phyloP scores from a whole-genome alignment of 2,888 invertebrate species.

The Bedellia somnulentella region DNA sequence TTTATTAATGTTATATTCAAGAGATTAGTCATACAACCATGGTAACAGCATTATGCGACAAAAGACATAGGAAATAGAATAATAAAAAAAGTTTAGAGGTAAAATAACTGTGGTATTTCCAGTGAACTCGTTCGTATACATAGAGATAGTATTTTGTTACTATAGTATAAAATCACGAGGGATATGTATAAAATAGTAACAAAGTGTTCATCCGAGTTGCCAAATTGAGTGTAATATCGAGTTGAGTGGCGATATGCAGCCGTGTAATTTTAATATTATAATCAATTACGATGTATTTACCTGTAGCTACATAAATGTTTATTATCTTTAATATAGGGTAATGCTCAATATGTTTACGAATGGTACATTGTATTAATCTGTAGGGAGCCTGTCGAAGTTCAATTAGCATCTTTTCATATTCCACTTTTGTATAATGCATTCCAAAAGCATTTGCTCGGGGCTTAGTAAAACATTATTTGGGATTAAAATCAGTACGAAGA shows the following conservation, averaged over 20 bases:
- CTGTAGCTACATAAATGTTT: slow-evolving; percentile 28
- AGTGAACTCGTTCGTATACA: slow-evolving; percentile 17
- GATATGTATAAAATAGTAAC: too few relatives aligned
- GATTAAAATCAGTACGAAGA: slow-evolving; percentile 41
- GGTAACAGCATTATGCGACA: slow-evolving; percentile 1
- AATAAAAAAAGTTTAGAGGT: neutral
- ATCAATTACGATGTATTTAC: slow-evolving; percentile 38
- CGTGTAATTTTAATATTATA: slow-evolving; percentile 27
- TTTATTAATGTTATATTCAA: slow-evolving; percentile 5
- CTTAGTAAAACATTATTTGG: slow-evolving; percentile 34
- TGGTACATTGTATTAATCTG: slow-evolving; percentile 31
- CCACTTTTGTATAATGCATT: slow-evolving; percentile 25
- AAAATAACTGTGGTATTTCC: slow-evolving; percentile 13
- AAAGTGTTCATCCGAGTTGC: slow-evolving; percentile 54
- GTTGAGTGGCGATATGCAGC: slow-evolving; percentile 23
- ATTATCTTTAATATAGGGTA: slow-evolving; percentile 45
- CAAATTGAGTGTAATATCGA: slow-evolving; percentile 48
- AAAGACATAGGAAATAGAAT: slow-evolving; percentile 1
- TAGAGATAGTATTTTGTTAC: too few relatives aligned
- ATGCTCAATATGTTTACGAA: slow-evolving; percentile 53
- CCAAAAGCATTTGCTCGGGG: slow-evolving; percentile 18
- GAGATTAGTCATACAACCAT: neutral
- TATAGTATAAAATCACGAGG: too few relatives aligned
- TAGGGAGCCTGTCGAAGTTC: slow-evolving; percentile 24
- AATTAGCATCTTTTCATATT: slow-evolving; percentile 23